Base-by-base conservation (phyloP, 2,888 invertebrate species). In the Clusia tigrina region DNA sequence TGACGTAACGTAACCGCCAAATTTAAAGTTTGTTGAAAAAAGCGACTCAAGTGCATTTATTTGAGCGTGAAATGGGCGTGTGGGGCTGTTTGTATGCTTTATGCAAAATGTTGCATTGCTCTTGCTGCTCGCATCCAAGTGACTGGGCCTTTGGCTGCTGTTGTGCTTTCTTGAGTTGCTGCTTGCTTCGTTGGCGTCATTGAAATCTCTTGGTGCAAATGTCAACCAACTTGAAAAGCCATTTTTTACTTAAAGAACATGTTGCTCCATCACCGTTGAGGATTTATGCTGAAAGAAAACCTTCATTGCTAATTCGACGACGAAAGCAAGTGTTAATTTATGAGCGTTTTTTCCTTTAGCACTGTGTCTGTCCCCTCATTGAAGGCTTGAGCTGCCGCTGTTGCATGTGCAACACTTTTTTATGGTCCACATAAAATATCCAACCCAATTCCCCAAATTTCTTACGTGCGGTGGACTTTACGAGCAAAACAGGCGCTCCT, bases 191-290 rank as follows among this genome's bases (percentile, higher is more conserved):
- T 26, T 12, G 46, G 12, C 22, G n/a, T 22, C 54, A 38, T 52
- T 54, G 60, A 60, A 58, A 60, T 60, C 65, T 63, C 60, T 42
- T 63, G 65, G 58, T 60, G 63, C 54, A 58, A 58, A 60, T 55
- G 65, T 63, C 63, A 63, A 59, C 63, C 38, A 62, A 57, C 20
- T 58, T 58, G 56, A 58, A 62, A 64, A 57, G 53, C 58, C 61
- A 61, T 61, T 61, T 61, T 54, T 65, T 65, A 59, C 51, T 20
- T 24, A n/a, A n/a, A n/a, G n/a, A n/a, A n/a, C n/a, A n/a, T 58
- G 26, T 15, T 24, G 51, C 37, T 51, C 53, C n/a, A n/a, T n/a
- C n/a, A n/a, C n/a, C n/a, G n/a, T n/a, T n/a, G n/a, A n/a, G n/a
- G n/a, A n/a, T n/a, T n/a, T n/a, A n/a, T n/a, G n/a, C n/a, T n/a